phyloP scores from a whole-genome alignment of 2,797 vertebrate genomes.

The Sciurus carolinensis region DNA sequence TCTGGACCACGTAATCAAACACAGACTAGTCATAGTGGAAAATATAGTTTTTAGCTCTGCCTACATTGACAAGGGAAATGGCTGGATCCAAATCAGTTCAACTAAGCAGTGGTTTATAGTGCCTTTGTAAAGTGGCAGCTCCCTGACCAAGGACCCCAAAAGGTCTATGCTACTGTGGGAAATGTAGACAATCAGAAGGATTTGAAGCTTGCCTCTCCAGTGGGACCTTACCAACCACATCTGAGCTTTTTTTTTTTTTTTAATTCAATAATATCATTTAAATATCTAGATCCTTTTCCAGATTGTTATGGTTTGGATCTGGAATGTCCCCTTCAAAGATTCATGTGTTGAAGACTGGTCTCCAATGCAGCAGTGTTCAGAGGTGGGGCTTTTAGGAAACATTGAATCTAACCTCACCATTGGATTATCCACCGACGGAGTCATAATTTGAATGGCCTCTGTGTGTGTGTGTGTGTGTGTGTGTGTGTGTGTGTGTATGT shows the following conservation, averaged over 20 bases:
- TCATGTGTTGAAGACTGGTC: no score
- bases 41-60: conserved; percentile 46
- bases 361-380: no score
- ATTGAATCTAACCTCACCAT: no score
- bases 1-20: conserved; percentile 75
- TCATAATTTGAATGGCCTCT: no score
- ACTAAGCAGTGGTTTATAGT: neutral
- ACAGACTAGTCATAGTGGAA: conserved; percentile 65
- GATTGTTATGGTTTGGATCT: neutral
- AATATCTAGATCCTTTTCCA: conserved; percentile 26
- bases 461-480: no score
- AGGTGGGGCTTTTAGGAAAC: no score
- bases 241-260: neutral
- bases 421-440: no score
- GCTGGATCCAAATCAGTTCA: neutral
- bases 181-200: neutral
- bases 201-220: neutral
- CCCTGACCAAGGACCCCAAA: neutral
- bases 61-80: neutral
- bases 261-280: conserved; percentile 7
- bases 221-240: neutral
- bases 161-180: neutral
- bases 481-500: no score
- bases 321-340: no score
- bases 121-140: neutral